Conservation (phyloP, 2,113 vertebrate genomes). For the Sula dactylatra region DNA sequence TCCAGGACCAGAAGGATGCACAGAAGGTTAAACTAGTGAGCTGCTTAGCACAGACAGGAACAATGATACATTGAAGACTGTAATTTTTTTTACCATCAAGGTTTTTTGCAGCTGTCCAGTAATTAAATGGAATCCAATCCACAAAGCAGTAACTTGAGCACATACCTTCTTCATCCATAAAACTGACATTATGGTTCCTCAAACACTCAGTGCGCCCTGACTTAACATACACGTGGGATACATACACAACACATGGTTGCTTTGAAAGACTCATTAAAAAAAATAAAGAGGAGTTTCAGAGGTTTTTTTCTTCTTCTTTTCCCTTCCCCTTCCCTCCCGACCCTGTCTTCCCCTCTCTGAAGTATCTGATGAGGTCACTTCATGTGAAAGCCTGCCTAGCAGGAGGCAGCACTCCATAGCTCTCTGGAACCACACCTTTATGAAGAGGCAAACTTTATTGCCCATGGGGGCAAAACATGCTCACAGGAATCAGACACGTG, state of each 20-base stretch:
- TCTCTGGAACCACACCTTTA: not conserved
- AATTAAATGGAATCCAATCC: not conserved
- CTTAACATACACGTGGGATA: not conserved
- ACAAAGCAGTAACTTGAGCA: not conserved
- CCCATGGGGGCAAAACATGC: not conserved
- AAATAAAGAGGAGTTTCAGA: not conserved
- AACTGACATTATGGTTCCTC: not conserved
- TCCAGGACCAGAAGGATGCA: not conserved
- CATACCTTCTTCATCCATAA: not conserved
- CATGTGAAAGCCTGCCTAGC: not conserved
- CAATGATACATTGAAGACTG: not conserved
- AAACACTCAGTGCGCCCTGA: not conserved
- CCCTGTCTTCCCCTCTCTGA: not conserved
- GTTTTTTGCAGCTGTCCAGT: not conserved
- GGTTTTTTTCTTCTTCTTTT: not conserved
- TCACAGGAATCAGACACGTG: not conserved
- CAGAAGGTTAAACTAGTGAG: not conserved
- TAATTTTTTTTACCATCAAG: not conserved
- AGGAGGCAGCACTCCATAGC: not conserved
- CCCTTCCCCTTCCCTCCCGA: not conserved
- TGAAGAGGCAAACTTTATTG: not conserved
- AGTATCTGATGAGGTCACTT: not conserved
- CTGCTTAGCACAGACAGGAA: not conserved
- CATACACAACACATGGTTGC: fast-evolving
- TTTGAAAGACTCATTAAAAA: not conserved